Evolutionary conservation across 1,140 invertebrate species (phyloP).

Genomic region (Brachionus rotundiformis): DNA sequence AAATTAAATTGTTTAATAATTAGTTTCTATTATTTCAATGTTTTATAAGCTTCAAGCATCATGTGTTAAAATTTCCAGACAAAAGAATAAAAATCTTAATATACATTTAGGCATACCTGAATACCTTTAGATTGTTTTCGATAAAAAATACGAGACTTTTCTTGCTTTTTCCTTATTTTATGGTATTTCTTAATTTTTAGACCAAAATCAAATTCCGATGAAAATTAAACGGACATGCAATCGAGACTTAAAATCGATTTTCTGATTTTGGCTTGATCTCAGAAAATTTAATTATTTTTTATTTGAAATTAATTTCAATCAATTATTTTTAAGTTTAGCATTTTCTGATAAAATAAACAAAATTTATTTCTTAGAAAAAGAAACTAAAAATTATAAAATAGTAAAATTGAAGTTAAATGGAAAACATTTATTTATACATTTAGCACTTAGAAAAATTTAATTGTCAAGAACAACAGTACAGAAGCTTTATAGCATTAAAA

Average conservation of each 20-base stretch:
- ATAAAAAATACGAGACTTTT: too few species aligned
- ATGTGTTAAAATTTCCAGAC: too few species aligned
- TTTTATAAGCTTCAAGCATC: too few species aligned
- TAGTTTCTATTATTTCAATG: too few species aligned
- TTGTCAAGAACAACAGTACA: constrained; percentile 34
- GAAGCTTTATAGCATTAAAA: background rate
- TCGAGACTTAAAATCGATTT: background rate
- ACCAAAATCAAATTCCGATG: too few species aligned
- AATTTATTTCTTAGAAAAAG: background rate
- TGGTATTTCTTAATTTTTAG: too few species aligned
- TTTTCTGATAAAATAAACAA: background rate
- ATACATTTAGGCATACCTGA: too few species aligned
- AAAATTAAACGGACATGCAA: background rate
- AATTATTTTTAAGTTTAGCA: background rate
- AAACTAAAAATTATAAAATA: background rate
- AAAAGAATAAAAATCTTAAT: too few species aligned
- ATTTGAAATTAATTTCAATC: background rate
- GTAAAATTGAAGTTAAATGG: background rate
- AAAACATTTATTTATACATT: background rate
- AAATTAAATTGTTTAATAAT: too few species aligned
- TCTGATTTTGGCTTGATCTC: background rate
- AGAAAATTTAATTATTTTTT: background rate
- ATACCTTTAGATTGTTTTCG: too few species aligned
- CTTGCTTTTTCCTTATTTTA: too few species aligned
- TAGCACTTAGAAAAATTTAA: constrained; percentile 10